phyloP scores from a whole-genome alignment of 2,113 vertebrate species.

The Xenus cinereus region DNA sequence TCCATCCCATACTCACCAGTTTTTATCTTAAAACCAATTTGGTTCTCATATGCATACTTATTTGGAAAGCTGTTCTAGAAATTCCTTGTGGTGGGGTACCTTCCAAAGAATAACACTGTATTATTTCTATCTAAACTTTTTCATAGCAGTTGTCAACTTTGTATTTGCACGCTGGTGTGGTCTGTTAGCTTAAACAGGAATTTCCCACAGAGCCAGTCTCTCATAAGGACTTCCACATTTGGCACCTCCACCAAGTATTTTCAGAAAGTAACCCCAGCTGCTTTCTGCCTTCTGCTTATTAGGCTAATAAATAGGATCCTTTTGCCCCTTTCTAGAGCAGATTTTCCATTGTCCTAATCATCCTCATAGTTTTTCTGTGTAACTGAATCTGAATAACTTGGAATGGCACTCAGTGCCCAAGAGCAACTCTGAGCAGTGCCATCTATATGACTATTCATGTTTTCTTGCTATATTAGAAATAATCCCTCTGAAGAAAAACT shows the following conservation, averaged over 20 bases:
- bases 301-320: not conserved
- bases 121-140: not conserved
- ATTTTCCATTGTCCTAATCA: not conserved
- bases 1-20: not conserved
- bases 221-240: not conserved
- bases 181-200: not conserved
- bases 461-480: not conserved
- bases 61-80: not conserved
- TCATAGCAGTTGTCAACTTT: not conserved
- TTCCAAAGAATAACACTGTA: not conserved
- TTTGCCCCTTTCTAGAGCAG: not conserved
- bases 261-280: not conserved
- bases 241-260: not conserved
- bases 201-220: not conserved
- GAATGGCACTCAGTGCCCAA: not conserved
- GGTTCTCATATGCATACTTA: not conserved
- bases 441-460: not conserved
- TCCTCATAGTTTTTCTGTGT: not conserved
- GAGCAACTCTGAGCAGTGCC: not conserved
- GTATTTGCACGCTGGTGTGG: not conserved
- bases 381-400: not conserved
- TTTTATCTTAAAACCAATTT: not conserved
- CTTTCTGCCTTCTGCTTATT: not conserved
- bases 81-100: not conserved
- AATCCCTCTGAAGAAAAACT: not conserved